Conservation (phyloP, 2,888 invertebrate species). For the Macaria notata region DNA sequence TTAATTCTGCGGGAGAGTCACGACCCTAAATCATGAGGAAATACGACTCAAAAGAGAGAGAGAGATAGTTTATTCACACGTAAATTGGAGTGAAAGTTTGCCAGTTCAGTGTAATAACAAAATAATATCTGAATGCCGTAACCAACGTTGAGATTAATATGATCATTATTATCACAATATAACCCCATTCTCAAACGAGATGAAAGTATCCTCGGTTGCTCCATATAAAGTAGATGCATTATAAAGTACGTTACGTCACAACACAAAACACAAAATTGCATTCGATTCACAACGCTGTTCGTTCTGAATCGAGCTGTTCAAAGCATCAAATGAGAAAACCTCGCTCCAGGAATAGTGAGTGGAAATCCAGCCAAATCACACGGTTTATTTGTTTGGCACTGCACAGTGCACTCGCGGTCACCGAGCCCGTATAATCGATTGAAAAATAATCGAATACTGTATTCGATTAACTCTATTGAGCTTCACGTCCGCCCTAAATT, state of each 20-base stretch:
- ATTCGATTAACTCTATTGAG: conserved; percentile 16
- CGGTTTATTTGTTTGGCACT: conserved; percentile 6
- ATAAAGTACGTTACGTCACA: conserved; percentile 6
- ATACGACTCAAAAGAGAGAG: no score
- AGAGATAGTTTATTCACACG: no score
- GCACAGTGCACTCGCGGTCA: conserved; percentile 5
- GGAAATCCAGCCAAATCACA: conserved; percentile 9
- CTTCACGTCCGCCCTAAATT: conserved; percentile 6
- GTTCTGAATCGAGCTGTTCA: conserved; percentile 3
- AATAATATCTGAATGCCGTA: no score
- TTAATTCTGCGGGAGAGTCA: no score
- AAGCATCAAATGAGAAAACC: conserved; percentile 12
- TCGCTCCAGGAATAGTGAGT: conserved; percentile 1
- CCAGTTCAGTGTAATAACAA: no score
- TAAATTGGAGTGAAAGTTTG: no score
- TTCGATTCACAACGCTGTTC: conserved; percentile 5
- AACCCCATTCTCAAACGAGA: not conserved
- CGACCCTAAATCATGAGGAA: no score
- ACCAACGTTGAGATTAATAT: no score
- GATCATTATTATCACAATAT: no score
- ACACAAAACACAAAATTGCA: conserved; percentile 10
- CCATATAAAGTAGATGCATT: not conserved
- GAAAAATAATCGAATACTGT: conserved; percentile 18
- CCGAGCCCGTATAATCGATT: conserved; percentile 9
- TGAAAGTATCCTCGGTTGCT: not conserved